These are phyloP conservation scores for Philantomba maxwellii DNA, from an alignment of 2,113 vertebrate genomes.

Conservation along the genomic window DNA sequence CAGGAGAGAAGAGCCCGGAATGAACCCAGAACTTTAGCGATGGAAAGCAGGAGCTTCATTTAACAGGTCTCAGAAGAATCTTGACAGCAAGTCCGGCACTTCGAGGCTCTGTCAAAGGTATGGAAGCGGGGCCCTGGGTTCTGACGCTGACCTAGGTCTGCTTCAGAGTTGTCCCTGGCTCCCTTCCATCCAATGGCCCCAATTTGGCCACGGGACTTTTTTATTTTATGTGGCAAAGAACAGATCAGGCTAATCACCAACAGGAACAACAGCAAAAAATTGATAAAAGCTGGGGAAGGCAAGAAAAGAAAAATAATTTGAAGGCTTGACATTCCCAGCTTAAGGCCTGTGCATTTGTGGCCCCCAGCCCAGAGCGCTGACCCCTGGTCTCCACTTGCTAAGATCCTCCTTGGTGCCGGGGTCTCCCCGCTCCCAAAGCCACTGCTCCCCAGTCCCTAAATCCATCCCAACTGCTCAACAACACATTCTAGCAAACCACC, in stretches of 20 bases:
- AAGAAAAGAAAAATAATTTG: neutral
- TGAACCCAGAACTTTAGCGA: neutral
- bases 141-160: accelerated
- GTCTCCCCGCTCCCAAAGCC: neutral
- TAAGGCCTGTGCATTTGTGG: accelerated
- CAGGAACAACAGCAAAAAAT: neutral
- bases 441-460: neutral
- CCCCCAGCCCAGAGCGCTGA: accelerated
- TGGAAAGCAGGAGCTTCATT: neutral
- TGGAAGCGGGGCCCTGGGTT: accelerated
- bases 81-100: neutral
- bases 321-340: accelerated
- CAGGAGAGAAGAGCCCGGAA: neutral
- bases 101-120: neutral
- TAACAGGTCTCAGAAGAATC: neutral
- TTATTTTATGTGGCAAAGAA: neutral
- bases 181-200: neutral
- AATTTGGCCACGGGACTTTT: accelerated
- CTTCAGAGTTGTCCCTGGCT: neutral
- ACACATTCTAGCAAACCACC: accelerated
- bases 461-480: accelerated
- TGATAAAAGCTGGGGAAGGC: neutral
- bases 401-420: neutral
- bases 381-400: neutral
- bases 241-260: too few species aligned